Base-by-base conservation (phyloP, 1,140 invertebrate species). In the Dinothrombium tinctorium region DNA sequence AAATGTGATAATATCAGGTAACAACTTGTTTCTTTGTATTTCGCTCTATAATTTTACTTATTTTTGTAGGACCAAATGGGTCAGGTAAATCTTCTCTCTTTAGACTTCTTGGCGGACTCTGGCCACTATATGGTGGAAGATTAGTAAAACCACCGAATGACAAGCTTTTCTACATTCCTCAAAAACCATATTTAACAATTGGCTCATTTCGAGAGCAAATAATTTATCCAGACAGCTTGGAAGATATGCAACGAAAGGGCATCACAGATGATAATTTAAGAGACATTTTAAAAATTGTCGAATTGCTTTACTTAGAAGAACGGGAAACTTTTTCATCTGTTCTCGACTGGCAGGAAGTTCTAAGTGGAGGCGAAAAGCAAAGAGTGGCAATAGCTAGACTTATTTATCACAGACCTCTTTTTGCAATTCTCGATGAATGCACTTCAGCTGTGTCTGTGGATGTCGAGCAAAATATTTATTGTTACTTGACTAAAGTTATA, bases 401-500 rank as follows among this genome's bases (percentile, higher is more conserved):
- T 26, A 92, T 98, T 59, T 98, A 98, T 60, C 87, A 96, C 56
- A 70, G 58, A 50, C 92, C 92, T 9, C 87, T 95, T 60, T 98
- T 95, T 64, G 90, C 90, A 21, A 95, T 96, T 54, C 59, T 98
- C 43, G 92, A 98, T 56, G 90, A 98, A 60, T 98, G 92, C 54
- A 98, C 92, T 0, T 89, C 82, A 58, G 87, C 89, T 4, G 89
- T 95, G 0, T 90, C 83, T 46, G 80, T 95, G 0, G 90, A 96
- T 58, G 89, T 96, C 0, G 92, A 96, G 59, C 87, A 84, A 41
- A 76, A 73, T 33, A 95, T 98, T 79, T 96, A 98, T 53, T 72
- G 75, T 46, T 83, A 92, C 56, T 92, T 86, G 52, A 67, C 73
- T 47, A 55, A 65, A 49, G 59, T 28, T 17, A 21, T 31, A 14